phyloP scores from a whole-genome alignment of 2,113 vertebrate species.

The Suricata suricatta region DNA sequence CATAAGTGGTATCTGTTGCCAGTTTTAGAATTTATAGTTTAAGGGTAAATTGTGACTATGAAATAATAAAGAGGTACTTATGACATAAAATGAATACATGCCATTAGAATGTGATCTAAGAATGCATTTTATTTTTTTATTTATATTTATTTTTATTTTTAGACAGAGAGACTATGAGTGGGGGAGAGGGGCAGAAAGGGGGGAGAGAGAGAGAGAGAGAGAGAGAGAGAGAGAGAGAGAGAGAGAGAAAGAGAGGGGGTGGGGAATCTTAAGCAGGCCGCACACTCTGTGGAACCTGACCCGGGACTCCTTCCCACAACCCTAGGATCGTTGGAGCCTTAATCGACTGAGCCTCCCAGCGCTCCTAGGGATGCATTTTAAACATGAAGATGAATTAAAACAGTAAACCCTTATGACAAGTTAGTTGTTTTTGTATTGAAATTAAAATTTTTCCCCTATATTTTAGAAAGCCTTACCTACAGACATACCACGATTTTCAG shows the following conservation, averaged over 20 bases:
- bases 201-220: no score
- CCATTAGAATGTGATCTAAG: background rate
- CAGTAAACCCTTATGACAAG: background rate
- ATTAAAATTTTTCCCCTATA: constrained; percentile 8
- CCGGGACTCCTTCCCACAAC: no score
- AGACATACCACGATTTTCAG: background rate
- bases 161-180: no score
- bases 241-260: no score
- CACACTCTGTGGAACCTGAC: no score
- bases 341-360: no score
- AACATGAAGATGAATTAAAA: background rate
- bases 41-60: background rate
- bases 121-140: background rate
- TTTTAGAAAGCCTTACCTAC: background rate
- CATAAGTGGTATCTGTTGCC: background rate
- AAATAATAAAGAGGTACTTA: constrained; percentile 3
- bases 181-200: no score
- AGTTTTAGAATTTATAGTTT: constrained; percentile 42
- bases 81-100: background rate
- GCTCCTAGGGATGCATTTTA: background rate
- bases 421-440: background rate
- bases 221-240: no score
- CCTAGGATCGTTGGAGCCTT: no score
- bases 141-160: no score
- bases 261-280: no score